Evolutionary conservation across 1,140 invertebrate genomes (phyloP).

Genomic region (Meloidogyne chitwoodi): DNA sequence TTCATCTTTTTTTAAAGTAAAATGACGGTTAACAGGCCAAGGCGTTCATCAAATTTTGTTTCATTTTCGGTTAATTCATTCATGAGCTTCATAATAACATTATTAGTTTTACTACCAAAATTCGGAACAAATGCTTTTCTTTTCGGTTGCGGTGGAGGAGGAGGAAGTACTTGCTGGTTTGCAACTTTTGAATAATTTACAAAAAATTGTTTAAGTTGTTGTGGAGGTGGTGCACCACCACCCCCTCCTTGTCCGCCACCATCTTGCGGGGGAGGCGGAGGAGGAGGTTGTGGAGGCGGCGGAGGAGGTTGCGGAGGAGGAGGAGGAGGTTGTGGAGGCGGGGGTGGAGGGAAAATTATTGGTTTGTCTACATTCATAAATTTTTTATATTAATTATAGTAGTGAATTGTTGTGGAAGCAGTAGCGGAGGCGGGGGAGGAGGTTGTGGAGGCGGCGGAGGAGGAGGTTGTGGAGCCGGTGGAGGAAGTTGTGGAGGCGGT

Average conservation of each 20-base stretch:
- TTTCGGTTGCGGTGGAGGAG: slow-evolving; percentile 4
- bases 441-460: neutral
- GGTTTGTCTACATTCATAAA: neutral
- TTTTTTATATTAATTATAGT: neutral
- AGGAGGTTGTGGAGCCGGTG: neutral
- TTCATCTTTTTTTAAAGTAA: neutral
- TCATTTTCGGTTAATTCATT: neutral
- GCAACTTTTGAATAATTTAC: neutral
- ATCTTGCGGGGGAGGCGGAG: neutral
- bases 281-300: neutral
- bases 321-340: neutral
- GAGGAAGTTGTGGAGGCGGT: neutral
- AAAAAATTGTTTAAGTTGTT: neutral
- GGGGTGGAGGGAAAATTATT: neutral
- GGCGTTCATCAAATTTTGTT: neutral
- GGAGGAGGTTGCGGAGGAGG: neutral
- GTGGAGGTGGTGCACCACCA: neutral
- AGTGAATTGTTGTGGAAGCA: neutral
- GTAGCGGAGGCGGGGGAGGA: neutral
- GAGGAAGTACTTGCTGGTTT: neutral
- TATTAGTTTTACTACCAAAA: neutral
- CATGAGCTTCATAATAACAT: neutral
- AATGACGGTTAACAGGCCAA: neutral
- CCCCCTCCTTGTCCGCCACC: neutral
- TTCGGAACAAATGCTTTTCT: slow-evolving; percentile 1